Evolutionary conservation across 2,113 vertebrate genomes (phyloP).

Genomic region (Ciconia maguari): DNA sequence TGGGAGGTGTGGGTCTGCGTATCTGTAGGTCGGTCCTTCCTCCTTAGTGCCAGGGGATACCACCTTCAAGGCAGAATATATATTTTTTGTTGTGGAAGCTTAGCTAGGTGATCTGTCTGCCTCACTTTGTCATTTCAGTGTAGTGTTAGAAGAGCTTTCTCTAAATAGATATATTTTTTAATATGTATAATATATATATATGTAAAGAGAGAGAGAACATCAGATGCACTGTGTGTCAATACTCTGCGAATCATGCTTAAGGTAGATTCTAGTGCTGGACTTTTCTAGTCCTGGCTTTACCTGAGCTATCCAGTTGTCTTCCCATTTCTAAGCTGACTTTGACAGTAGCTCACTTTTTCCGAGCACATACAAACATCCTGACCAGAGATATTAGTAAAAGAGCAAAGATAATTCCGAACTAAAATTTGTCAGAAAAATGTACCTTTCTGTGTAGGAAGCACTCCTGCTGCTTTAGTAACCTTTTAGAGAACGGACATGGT

Average conservation of each 20-base stretch:
- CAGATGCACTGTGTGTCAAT: background rate
- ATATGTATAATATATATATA: too few species aligned
- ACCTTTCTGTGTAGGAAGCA: background rate
- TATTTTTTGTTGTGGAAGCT: too few species aligned
- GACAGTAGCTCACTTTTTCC: background rate
- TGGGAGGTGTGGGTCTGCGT: background rate
- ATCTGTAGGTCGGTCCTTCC: too few species aligned
- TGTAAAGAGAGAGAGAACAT: background rate
- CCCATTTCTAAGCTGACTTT: background rate
- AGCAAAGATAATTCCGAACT: background rate
- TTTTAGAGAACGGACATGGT: background rate
- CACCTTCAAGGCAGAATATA: background rate
- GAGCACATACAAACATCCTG: background rate
- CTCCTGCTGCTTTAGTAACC: background rate
- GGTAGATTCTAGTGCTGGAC: accelerated
- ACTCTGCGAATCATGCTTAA: too few species aligned
- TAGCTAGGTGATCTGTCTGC: background rate
- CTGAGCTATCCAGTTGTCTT: background rate
- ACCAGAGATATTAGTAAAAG: background rate
- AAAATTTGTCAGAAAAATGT: accelerated
- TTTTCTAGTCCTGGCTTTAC: background rate
- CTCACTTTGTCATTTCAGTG: background rate
- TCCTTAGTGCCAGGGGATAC: too few species aligned
- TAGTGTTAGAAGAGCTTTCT: background rate
- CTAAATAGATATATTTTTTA: background rate